Conservation (phyloP, 2,888 invertebrate species). For the Phragmatobia fuliginosa region DNA sequence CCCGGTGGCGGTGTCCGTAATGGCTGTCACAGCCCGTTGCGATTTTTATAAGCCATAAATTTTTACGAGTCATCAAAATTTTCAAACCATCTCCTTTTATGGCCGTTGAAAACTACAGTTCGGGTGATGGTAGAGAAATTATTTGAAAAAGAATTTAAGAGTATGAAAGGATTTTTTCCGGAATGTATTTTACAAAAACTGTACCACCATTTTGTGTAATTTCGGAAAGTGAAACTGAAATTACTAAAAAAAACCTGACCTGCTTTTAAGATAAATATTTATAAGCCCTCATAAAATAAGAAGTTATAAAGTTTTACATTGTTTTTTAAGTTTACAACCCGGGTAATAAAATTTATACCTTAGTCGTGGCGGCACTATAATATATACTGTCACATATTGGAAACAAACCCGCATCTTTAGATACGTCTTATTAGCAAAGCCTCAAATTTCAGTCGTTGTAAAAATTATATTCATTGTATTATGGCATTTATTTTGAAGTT, state of each 20-base stretch:
- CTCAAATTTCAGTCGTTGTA: too few species aligned
- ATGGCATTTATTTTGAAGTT: too few species aligned
- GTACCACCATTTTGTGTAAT: background rate
- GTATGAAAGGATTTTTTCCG: background rate
- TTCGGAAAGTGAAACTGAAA: background rate
- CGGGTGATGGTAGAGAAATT: background rate
- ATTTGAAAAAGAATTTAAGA: background rate
- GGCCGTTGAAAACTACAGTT: slow-evolving; percentile 1
- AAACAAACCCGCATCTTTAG: background rate
- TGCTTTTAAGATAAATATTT: background rate
- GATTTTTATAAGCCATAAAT: slow-evolving; percentile 37
- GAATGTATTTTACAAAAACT: background rate
- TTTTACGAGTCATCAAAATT: slow-evolving; percentile 43
- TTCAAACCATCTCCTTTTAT: slow-evolving; percentile 4
- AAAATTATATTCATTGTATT: too few species aligned
- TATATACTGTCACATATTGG: too few species aligned
- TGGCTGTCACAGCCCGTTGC: slow-evolving; percentile 22
- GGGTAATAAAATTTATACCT: background rate
- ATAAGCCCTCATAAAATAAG: background rate
- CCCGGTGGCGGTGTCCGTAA: slow-evolving; percentile 23
- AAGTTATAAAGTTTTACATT: background rate
- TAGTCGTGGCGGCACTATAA: background rate
- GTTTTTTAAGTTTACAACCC: background rate
- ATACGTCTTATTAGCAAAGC: too few species aligned
- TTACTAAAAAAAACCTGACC: background rate